Evolutionary conservation across 2,888 invertebrate genomes (phyloP), one percentile per base, ranked within the genome.

Genomic region (Amiota mariae): DNA sequence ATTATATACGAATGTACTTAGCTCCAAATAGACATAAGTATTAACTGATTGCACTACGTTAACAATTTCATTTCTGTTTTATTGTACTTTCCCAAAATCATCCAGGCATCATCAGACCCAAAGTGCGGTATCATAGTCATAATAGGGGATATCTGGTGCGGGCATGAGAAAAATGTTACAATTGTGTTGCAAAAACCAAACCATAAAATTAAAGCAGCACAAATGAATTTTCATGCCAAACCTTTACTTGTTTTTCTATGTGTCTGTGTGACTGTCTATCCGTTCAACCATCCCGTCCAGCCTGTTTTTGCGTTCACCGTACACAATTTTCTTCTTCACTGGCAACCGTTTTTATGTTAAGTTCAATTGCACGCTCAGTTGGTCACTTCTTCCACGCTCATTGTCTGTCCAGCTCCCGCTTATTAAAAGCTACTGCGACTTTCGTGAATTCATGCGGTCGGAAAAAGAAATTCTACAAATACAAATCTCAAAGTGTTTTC

Each of bases 291-390:
- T 48, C 6, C 18, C 51, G 20, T 47, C 13, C n/a, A n/a, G 3
- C n/a, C 12, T 36, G 24, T 63, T 36, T 48, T 56, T 12, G 47
- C 63, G 47, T 63, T 54, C 54, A 71, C 63, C 72, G 76, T 72
- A 76, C 80, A 80, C 82, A 87, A 86, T 87, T 87, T 86, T 87
- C 87, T 84, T 87, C 87, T 87, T 87, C 82, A 87, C 74, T 87
- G 81, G 79, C 80, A 79, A 77, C 77, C 20, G 59, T 18, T 59
- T 59, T 59, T 10, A 15, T 59, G 1, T 8, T 54, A n/a, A 8
- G 77, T 87, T 85, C 83, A 84, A 85, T 85, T 87, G 82, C 82
- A 87, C 82, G 86, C 83, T 87, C 85, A 85, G 85, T 80, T 88
- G 87, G 80, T 73, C 81, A 81, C 77, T 73, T 76, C 76, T 24